A percentile compares a stretch with the other conserved stretches of the same genome.
Conservation (phyloP, 2,797 vertebrate species). For the Avahi laniger region DNA sequence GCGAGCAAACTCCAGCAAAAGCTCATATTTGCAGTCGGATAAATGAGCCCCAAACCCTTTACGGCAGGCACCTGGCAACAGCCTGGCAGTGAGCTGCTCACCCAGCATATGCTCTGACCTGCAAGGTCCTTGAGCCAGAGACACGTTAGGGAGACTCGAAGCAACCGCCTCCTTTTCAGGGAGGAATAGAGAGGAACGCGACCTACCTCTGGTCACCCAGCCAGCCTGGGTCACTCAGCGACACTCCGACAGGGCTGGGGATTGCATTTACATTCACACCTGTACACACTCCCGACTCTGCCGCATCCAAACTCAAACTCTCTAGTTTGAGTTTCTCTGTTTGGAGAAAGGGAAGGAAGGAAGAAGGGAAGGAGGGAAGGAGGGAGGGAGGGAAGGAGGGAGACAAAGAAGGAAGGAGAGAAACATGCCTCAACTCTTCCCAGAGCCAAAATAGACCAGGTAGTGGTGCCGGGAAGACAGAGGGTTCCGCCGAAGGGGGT, state of each 20-base stretch:
- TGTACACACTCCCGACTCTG: not conserved
- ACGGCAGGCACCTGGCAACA: not conserved
- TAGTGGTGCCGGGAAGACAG: not conserved
- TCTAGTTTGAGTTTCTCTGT: not conserved
- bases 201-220: not conserved
- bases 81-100: not conserved
- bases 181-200: not conserved
- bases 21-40: not conserved
- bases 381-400: too few relatives aligned
- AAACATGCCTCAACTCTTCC: not conserved
- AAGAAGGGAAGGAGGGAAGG: not conserved
- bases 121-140: not conserved
- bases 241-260: not conserved
- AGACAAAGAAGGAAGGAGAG: not conserved
- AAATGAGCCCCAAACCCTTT: not conserved
- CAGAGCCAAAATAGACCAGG: not conserved
- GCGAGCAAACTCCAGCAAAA: not conserved
- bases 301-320: not conserved
- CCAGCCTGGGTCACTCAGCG: not conserved
- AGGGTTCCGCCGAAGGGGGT: not conserved
- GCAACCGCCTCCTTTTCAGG: not conserved
- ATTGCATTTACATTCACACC: not conserved
- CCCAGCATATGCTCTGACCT: not conserved
- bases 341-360: too few relatives aligned
- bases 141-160: not conserved